Evolutionary conservation across 2,888 invertebrate species (phyloP).

Genomic region (Andrena flavipes): DNA sequence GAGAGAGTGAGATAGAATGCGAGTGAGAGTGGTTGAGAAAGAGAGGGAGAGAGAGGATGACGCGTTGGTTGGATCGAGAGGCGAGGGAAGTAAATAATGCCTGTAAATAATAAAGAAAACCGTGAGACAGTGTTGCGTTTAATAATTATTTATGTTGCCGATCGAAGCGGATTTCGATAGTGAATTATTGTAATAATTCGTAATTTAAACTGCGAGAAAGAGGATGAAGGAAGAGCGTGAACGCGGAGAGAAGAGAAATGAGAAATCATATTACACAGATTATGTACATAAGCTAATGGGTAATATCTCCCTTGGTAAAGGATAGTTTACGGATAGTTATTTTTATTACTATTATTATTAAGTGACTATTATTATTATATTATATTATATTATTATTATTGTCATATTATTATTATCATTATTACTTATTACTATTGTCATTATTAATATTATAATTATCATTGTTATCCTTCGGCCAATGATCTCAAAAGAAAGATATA

Average conservation of each 20-base stretch:
- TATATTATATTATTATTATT: constrained; percentile 52
- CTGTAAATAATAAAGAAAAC: constrained; percentile 77
- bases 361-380: constrained; percentile 71
- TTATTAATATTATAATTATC: constrained; percentile 75
- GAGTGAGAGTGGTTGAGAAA: not conserved
- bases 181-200: constrained; percentile 77
- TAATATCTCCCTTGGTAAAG: constrained; percentile 79
- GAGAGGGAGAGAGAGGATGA: constrained; percentile 10
- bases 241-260: constrained; percentile 60
- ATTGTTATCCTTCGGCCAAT: constrained; percentile 82
- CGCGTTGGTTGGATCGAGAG: constrained; percentile 24
- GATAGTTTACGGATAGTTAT: constrained; percentile 82
- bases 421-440: constrained; percentile 68
- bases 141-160: constrained; percentile 81
- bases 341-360: constrained; percentile 80
- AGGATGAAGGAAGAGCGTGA: constrained; percentile 6
- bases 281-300: constrained; percentile 80
- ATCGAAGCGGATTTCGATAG: constrained; percentile 76
- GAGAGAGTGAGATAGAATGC: constrained; percentile 5
- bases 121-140: constrained; percentile 76
- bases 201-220: constrained; percentile 72
- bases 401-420: constrained; percentile 68
- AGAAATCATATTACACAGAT: constrained; percentile 76
- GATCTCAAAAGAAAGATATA: constrained; percentile 79
- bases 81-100: constrained; percentile 40